phyloP scores from a whole-genome alignment of 2,888 invertebrate species.

The Lordiphosa fenestrarum region DNA sequence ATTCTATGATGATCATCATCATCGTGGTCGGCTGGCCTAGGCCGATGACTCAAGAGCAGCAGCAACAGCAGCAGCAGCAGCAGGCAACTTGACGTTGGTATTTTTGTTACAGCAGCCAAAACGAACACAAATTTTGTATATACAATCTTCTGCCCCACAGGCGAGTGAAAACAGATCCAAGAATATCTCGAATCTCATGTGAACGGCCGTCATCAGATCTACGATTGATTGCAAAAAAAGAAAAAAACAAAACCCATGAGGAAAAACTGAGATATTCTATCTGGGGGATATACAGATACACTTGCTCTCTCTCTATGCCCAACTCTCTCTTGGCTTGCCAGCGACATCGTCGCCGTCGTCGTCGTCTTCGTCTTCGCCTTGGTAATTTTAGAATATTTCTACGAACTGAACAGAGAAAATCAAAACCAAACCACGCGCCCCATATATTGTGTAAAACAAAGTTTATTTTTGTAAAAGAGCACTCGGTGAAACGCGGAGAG shows the following conservation, averaged over 20 bases:
- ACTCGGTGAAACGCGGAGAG: conserved; percentile 21
- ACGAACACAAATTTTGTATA: conserved; percentile 59
- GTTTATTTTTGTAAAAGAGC: conserved; percentile 65
- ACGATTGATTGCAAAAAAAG: conserved; percentile 12
- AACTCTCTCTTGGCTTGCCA: conserved; percentile 1
- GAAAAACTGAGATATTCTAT: conserved; percentile 31
- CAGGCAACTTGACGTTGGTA: conserved; percentile 73
- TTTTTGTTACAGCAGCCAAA: conserved; percentile 73
- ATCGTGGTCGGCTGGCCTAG: conserved; percentile 46
- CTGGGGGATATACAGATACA: conserved; percentile 35
- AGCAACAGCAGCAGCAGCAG: conserved; percentile 13
- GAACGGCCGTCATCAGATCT: conserved; percentile 39
- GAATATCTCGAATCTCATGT: conserved; percentile 77
- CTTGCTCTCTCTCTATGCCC: neutral
- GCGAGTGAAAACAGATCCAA: conserved; percentile 77
- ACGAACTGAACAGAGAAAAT: conserved; percentile 53
- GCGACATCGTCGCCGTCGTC: conserved; percentile 15
- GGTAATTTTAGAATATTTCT: conserved; percentile 70
- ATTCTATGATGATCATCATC: conserved; percentile 9
- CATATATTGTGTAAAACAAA: conserved; percentile 73
- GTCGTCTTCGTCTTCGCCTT: neutral
- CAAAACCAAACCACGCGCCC: conserved; percentile 63
- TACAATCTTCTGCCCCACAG: conserved; percentile 61
- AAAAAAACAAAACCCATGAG: neutral
- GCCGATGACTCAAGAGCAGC: conserved; percentile 70